Conservation (phyloP, 2,888 invertebrate genomes). For the Onthophagus sagittarius region DNA sequence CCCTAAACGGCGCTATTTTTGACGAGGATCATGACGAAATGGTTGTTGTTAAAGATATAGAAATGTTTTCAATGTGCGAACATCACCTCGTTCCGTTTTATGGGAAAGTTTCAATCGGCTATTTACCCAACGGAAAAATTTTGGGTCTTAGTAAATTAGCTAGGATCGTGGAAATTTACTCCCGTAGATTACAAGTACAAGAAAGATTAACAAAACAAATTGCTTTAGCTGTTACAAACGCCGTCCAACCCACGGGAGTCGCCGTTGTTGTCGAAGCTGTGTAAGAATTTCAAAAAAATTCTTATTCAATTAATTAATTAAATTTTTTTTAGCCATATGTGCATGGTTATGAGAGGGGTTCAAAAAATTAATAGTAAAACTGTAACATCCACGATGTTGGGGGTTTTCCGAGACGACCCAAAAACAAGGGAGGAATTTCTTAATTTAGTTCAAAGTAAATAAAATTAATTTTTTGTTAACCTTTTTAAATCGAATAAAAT, state of each 20-base stretch:
- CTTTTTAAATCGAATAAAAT: not conserved
- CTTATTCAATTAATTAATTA: too few relatives aligned
- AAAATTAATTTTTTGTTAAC: slow-evolving; percentile 36
- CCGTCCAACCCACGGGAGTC: slow-evolving; percentile 94
- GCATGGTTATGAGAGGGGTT: slow-evolving; percentile 99
- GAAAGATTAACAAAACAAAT: slow-evolving; percentile 98
- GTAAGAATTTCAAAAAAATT: slow-evolving; percentile 59
- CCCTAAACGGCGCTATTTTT: slow-evolving; percentile 95
- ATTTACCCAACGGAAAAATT: slow-evolving; percentile 95
- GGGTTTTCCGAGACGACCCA: slow-evolving; percentile 96
- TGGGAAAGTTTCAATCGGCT: slow-evolving; percentile 98
- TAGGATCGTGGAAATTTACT: slow-evolving; percentile 97
- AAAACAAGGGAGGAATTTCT: slow-evolving; percentile 99
- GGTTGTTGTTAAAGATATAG: slow-evolving; percentile 99
- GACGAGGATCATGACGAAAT: slow-evolving; percentile 99
- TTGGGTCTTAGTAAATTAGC: slow-evolving; percentile 96
- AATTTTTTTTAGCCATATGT: slow-evolving; percentile 82
- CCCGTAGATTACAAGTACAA: slow-evolving; percentile 94
- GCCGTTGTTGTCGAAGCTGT: slow-evolving; percentile 98
- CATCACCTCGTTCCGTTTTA: slow-evolving; percentile 99
- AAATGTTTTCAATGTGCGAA: slow-evolving; percentile 99
- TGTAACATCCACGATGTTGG: slow-evolving; percentile 97
- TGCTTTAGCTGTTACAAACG: slow-evolving; percentile 94
- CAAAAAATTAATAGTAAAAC: slow-evolving; percentile 99
- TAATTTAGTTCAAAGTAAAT: slow-evolving; percentile 82